Evolutionary conservation across 2,797 vertebrate species (phyloP).

Genomic region (Rhinoraja longicauda): DNA sequence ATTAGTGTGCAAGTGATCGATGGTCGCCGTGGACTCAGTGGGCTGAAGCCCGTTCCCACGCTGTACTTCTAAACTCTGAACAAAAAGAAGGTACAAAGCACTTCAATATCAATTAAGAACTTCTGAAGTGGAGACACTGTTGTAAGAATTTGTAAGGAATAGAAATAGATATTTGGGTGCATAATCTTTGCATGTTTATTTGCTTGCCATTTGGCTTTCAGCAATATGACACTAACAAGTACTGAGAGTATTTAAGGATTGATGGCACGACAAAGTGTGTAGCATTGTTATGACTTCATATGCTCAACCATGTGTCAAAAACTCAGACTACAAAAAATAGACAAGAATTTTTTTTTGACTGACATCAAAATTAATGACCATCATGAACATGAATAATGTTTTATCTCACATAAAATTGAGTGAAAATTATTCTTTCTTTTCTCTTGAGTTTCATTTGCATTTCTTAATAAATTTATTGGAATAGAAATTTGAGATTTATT

Average conservation of each 20-base stretch:
- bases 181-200: not conserved
- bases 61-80: too few species aligned
- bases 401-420: not conserved
- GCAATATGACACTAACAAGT: not conserved
- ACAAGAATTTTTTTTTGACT: not conserved
- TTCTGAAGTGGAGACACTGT: not conserved
- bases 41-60: too few species aligned
- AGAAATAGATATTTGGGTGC: not conserved
- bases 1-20: too few species aligned
- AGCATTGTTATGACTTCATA: constrained; percentile 4
- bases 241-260: not conserved
- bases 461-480: not conserved
- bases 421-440: constrained; percentile 5
- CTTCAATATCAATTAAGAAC: not conserved
- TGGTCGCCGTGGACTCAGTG: too few species aligned
- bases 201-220: not conserved
- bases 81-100: not conserved
- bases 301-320: constrained; percentile 20
- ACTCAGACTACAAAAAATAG: not conserved
- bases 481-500: constrained; percentile 8
- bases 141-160: not conserved
- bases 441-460: not conserved
- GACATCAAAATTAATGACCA: constrained; percentile 5
- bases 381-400: constrained; percentile 31
- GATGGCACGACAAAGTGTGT: not conserved